A percentile compares a stretch with the other conserved stretches of the same genome.
phyloP scores from a whole-genome alignment of 2,797 vertebrate genomes.

The Hozukius guyotensis region DNA sequence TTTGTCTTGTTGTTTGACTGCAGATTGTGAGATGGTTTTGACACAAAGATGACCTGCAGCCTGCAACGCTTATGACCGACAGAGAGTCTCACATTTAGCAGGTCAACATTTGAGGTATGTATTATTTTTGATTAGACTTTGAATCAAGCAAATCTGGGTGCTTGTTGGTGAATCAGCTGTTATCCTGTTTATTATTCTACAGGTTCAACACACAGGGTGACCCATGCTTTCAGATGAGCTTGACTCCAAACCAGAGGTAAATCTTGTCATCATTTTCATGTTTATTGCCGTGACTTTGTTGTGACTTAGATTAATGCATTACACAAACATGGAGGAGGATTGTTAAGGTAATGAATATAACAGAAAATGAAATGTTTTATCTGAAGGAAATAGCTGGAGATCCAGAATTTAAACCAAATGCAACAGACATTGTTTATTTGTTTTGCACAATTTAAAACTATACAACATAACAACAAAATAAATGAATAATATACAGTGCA shows the following conservation, averaged over 20 bases:
- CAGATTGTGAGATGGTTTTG: slow-evolving; percentile 42
- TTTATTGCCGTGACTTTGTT: not conserved
- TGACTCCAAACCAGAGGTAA: slow-evolving; percentile 98
- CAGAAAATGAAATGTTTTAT: no score
- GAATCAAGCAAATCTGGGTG: rapidly evolving
- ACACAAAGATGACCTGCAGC: slow-evolving; percentile 63
- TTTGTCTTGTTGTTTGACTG: not conserved
- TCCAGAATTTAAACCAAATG: no score
- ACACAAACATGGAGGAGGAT: no score
- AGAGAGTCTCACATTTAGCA: slow-evolving; percentile 14
- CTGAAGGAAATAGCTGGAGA: no score
- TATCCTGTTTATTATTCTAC: slow-evolving; percentile 12
- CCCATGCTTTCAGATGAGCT: slow-evolving; percentile 99
- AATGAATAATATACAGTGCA: no score
- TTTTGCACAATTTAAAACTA: no score
- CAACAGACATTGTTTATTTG: no score
- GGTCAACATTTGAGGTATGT: slow-evolving; percentile 50
- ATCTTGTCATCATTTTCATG: not conserved
- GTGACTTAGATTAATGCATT: no score
- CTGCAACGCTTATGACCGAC: slow-evolving; percentile 45
- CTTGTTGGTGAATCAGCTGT: not conserved
- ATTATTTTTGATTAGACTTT: not conserved
- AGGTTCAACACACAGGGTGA: slow-evolving; percentile 88
- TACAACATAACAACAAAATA: no score
- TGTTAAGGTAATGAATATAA: no score